Evolutionary conservation across 2,113 vertebrate genomes (phyloP), one percentile per base, ranked within the genome.

Genomic region (Oxyruncus cristatus): DNA sequence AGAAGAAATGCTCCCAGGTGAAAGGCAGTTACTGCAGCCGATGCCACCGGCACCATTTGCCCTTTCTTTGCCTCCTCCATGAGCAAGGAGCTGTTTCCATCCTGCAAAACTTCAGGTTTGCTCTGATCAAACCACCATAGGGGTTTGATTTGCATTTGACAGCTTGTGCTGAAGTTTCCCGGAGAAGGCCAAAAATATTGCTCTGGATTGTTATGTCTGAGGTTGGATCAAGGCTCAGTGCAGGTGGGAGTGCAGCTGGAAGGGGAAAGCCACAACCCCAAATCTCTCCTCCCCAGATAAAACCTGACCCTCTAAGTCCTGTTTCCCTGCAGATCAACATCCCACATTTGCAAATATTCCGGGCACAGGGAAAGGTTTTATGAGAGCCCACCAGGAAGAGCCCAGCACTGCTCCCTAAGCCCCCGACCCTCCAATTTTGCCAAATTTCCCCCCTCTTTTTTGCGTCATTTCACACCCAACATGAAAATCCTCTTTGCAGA

Each of bases 351-450:
- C 3, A 19, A 26, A 49, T 3, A 14, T 47, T 35, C 19, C 9
- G 20, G 30, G 58, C 47, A 30, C 20, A 41, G 7, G 11, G 39
- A 30, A 76, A 41, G 8, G 1, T 32, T n/a, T 75, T 16, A 9
- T 20, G 7, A 21, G 27, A 53, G 1, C 35, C 46, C 27, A 6
- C 5, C 0, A 3, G 2, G 13, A 50, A 26, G 23, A 71, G 11
- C 37, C n/a, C 37, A 41, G 28, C 2, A 4, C 8, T 11, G 15
- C 37, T 56, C 14, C 55, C 59, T 46, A 32, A 12, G 37, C 9
- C 9, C 33, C 0, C 0, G 3, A 15, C 23, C 6, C 30, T 37
- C 32, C 37, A 11, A 0, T 53, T 93, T 84, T 42, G 30, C 30
- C 26, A 1, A 0, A 33, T 77, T 32, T 11, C 8, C 41, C 14